Evolutionary conservation across 1,140 invertebrate species (phyloP), one percentile per base, ranked within the genome.

Genomic region (Drosophila guanche): DNA sequence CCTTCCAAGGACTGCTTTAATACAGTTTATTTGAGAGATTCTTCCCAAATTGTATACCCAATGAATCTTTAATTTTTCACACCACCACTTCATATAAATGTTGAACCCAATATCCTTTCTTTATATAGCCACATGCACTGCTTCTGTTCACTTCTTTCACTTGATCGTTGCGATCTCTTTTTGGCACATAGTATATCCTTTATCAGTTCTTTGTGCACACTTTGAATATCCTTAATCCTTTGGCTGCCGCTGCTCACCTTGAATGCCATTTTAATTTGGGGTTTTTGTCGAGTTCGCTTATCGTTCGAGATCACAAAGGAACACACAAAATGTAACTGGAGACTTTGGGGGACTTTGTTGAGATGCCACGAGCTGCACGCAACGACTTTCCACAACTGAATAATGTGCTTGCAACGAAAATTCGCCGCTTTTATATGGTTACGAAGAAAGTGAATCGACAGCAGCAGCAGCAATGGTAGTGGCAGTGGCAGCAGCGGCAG

Each of bases 351-450:
- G 33, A 12, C 33, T 37, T 37, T 12, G 51, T 48, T 43, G 56
- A 75, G 71, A 67, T 60, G 66, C 59, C 71, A 76, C 74, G 78
- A 85, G 72, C 76, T 90, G 79, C 79, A 89, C 90, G 83, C 76
- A 89, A 90, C 79, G 79, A 84, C 83, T 90, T 83, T 90, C 76
- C 76, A 91, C 83, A 68, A 90, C 76, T 90, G 90, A 91, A 91
- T 91, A 90, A 91, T 91, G 55, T 89, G 63, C 75, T 79, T 89
- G 83, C 76, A 90, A 79, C 75, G 52, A 74, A 76, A 78, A 80
- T 65, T 57, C 51, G 75, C 53, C 37, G 89, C 90, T 91, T 90
- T 90, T 91, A 91, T 91, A 91, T 91, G 77, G 72, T 90, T 90
- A 90, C 89, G 83, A 91, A 91, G 90, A 91, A 91, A 91, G 90